Evolutionary conservation across 23 tunicate species (phyloP), one percentile per base, ranked within the genome.

Genomic region (Aplidium turbinatum): DNA sequence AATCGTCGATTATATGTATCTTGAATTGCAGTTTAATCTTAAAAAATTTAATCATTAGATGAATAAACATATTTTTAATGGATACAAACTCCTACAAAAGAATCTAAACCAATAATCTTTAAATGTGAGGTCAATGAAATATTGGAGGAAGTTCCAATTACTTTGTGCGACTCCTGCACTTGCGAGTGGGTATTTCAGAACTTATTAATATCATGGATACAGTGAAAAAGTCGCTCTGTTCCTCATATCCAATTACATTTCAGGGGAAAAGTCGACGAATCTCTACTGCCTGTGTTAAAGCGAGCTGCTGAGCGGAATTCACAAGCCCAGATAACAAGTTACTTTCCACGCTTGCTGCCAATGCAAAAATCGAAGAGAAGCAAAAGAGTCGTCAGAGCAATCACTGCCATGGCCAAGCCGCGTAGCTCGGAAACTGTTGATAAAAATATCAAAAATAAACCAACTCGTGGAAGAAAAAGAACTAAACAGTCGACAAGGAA

Each of bases 361-460:
- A 68, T 34, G 25, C 60, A 26, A n/a, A 38, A 40, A 21, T 75
- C 74, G 30, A 76, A 75, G 75, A 81, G 69, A 40, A 88, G 96
- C 74, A 81, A 88, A 58, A 52, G 96, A 25, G 96, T 88, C 0
- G 58, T 25, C 33, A 53, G 96, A 33, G 96, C 96, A 7, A 51
- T 75, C 3, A 18, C 23, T 28, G 72, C 29, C 22, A 65, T 70
- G 3, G 58, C 76, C 5, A 38, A 20, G 28, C 22, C 27, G 6
- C 31, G 9, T 18, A 7, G 16, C 2, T 7, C 76, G 13, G 35
- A 70, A 47, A 4, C 18, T 33, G 6, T 9, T 7, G 36, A 5
- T 22, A 47, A 47, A 46, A n/a, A 70, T 39, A 3, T 39, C 18
- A 70, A 47, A 25, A 47, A 27, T 29, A 62, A 62, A 25, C 20